A percentile compares a stretch with the other conserved stretches of the same genome.
Evolutionary conservation across 2,888 invertebrate genomes (phyloP).

Genomic region (Synanthedon formicaeformis): DNA sequence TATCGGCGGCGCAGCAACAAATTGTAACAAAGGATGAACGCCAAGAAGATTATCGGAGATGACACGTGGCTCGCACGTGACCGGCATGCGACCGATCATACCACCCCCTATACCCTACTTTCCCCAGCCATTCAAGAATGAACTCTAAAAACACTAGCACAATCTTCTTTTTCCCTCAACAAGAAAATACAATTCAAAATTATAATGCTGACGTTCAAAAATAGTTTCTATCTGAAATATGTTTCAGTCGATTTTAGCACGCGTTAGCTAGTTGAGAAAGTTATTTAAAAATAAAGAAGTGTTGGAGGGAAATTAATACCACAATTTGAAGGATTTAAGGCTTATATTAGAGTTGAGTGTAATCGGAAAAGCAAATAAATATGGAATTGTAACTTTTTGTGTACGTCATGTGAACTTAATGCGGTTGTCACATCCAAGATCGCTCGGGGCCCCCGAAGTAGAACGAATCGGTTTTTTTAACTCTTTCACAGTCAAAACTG

Average conservation of each 20-base stretch:
- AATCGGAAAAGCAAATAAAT: conserved; percentile 61
- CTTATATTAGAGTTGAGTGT: conserved; percentile 61
- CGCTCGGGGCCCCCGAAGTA: conserved; percentile 20
- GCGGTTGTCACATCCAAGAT: conserved; percentile 45
- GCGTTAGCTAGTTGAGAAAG: conserved; percentile 16
- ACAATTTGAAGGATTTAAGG: conserved; percentile 66
- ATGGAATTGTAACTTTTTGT: conserved; percentile 20
- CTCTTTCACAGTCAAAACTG: too few species aligned
- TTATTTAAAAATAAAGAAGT: conserved; percentile 58
- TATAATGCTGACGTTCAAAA: conserved; percentile 16
- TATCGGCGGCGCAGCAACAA: conserved; percentile 46
- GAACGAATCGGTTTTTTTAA: too few species aligned
- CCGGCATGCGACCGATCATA: conserved; percentile 48
- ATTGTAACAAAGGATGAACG: conserved; percentile 65
- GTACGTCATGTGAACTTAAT: conserved; percentile 30
- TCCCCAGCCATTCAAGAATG: conserved; percentile 11
- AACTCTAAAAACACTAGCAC: conserved; percentile 7
- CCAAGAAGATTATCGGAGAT: conserved; percentile 64
- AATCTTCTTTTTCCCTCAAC: conserved; percentile 6
- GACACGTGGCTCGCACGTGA: conserved; percentile 62
- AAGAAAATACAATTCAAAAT: conserved; percentile 7
- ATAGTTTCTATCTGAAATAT: conserved; percentile 16
- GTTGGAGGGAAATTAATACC: conserved; percentile 69
- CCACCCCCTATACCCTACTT: conserved; percentile 37
- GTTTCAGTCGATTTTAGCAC: conserved; percentile 17